Base-by-base conservation (phyloP, 2,113 vertebrate species). In the Phrynocephalus versicolor region DNA sequence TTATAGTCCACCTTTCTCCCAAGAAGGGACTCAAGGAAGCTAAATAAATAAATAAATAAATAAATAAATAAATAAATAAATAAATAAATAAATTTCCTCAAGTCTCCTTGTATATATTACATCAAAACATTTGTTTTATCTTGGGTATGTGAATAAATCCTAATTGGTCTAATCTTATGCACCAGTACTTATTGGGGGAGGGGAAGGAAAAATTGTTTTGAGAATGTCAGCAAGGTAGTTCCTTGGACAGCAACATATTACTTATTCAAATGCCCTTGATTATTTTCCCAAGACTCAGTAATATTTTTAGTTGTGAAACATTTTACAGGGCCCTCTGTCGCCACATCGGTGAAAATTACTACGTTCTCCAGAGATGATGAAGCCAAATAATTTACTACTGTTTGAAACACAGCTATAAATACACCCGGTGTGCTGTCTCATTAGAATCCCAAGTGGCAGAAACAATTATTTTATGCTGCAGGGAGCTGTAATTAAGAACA, bases 391-490 rank as follows among this genome's bases (percentile, higher is more conserved):
- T 67, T 33, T 65, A 77, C 19, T 45, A 21, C 18, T 79, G 25
- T 30, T 75, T 79, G 45, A 27, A 79, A 79, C 33, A 71, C n/a
- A 78, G 23, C 21, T 35, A 64, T 75, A 41, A 76, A 71, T 41
- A 58, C 37, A 79, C 55, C 55, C 30, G 55, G 79, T 33, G 39
- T 60, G 75, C 19, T 21, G 39, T 72, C 55, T 71, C 76, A 85
- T 85, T 71, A 85, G 65, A 33, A 41, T 85, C 75, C 55, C 51
- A 85, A 79, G 65, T 35, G n/a, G 51, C 37, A 57, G 33, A 69
- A 70, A 64, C 30, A 30, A 62, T 71, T 79, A 70, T 39, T 85
- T 78, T 71, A 27, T 70, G 35, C 75, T 85, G 65, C 55, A 77
- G 58, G 27, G 65, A 79, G 64, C 51, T 85, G 23, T 45, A 60